These are phyloP conservation scores for Alcis repandata DNA, from an alignment of 2,888 invertebrate genomes.

Conservation along the genomic window DNA sequence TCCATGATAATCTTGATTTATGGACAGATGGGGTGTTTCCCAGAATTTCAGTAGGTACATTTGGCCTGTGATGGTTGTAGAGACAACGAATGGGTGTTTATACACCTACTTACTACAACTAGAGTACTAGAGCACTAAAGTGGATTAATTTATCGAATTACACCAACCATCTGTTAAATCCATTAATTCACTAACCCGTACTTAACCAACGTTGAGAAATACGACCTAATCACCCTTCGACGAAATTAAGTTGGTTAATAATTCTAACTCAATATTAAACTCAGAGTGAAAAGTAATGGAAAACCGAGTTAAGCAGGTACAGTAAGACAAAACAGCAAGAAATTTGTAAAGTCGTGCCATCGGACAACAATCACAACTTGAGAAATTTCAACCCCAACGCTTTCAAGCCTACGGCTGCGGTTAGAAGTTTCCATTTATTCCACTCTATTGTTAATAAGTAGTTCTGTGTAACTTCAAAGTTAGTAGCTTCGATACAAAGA, in stretches of 20 bases:
- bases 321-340: conserved; percentile 11
- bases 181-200: no score
- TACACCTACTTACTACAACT: not conserved
- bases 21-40: conserved; percentile 45
- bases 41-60: conserved; percentile 30
- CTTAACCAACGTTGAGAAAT: no score
- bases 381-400: conserved; percentile 21
- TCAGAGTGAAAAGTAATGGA: not conserved
- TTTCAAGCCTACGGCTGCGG: conserved; percentile 43
- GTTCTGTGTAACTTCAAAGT: conserved; percentile 51
- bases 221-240: no score
- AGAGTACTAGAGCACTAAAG: no score
- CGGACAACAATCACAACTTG: conserved; percentile 17
- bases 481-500: conserved; percentile 55
- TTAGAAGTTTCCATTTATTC: conserved; percentile 45
- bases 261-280: no score
- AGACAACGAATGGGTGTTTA: not conserved
- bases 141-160: no score
- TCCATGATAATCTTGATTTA: conserved; percentile 66
- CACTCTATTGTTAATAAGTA: conserved; percentile 38
- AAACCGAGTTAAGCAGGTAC: not conserved
- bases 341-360: conserved; percentile 8
- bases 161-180: no score
- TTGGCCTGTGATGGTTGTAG: conserved; percentile 4
- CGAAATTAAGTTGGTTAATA: no score